Base-by-base conservation (phyloP, 2,888 invertebrate genomes). In the Drosophila melanosoma region DNA sequence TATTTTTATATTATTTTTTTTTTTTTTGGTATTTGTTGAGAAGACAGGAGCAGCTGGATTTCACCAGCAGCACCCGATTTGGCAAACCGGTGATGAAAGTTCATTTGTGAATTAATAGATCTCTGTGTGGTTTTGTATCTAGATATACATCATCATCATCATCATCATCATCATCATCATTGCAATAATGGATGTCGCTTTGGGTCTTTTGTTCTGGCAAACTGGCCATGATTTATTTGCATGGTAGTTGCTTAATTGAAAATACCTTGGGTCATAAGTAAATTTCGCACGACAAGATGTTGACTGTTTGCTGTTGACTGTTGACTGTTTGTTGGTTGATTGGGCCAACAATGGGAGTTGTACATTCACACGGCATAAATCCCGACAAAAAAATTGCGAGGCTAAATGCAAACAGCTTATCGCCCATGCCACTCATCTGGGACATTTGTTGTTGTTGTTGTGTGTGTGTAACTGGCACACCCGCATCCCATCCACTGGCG, bases 351-450 rank as follows among this genome's bases (percentile, higher is more conserved):
- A 84, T 75, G 79, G 58, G 54, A 59, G 32, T 32, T 26, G 32
- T 68, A 38, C 52, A 45, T 69, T 86, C 87, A 64, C 87, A 86
- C 83, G 87, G 83, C 86, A 72, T 69, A 81, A 79, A 82, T 81
- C 83, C 71, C 45, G 56, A 29, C 64, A 76, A 77, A 83, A 77
- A 83, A 83, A 56, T 38, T 67, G 70, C 70, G 58, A 63, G 57
- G 66, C 61, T 82, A 82, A 74, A 74, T 71, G 74, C 85, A 69
- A 69, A 35, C 71, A 64, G 63, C 76, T 85, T 70, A 82, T 79
- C 70, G 58, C 70, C 38, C 48, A 67, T 56, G 60, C 65, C 76
- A 38, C 60, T 48, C 71, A 72, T 68, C 69, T 73, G 56, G 59
- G 69, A 56, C 29, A 69, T 36, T n/a, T 56, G 36, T 56, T 56